Evolutionary conservation across 2,797 vertebrate genomes (phyloP).

Genomic region (Hyperoplus immaculatus): DNA sequence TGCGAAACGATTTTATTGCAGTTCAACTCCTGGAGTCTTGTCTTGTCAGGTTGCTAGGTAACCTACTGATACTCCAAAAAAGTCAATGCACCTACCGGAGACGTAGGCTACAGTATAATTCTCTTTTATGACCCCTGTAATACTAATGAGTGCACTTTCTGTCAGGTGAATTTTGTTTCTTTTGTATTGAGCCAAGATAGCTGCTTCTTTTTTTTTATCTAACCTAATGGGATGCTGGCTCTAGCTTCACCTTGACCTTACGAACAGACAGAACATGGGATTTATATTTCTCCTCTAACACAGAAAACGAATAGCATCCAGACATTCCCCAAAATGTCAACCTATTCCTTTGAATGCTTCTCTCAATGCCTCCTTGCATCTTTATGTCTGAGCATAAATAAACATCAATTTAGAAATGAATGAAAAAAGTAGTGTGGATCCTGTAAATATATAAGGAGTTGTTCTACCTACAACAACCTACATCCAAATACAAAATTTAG

Average conservation of each 20-base stretch:
- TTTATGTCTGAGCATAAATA: background rate
- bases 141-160: background rate
- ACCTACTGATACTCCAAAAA: background rate
- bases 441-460: background rate
- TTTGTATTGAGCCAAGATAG: background rate
- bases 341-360: background rate
- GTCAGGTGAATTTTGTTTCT: background rate
- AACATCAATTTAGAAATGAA: background rate
- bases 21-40: background rate
- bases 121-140: background rate
- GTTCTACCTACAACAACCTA: background rate
- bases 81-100: background rate
- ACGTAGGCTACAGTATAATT: background rate
- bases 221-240: background rate
- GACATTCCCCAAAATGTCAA: background rate
- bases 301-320: background rate
- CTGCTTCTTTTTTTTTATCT: background rate
- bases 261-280: background rate
- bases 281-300: background rate
- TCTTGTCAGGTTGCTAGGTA: background rate
- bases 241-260: background rate
- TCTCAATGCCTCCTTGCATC: background rate
- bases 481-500: background rate
- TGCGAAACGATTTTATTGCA: background rate
- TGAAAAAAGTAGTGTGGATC: background rate